A percentile compares a stretch with the other conserved stretches of the same genome.
Evolutionary conservation across 2,113 vertebrate genomes (phyloP).

Genomic region (Notarius lentiginosus): DNA sequence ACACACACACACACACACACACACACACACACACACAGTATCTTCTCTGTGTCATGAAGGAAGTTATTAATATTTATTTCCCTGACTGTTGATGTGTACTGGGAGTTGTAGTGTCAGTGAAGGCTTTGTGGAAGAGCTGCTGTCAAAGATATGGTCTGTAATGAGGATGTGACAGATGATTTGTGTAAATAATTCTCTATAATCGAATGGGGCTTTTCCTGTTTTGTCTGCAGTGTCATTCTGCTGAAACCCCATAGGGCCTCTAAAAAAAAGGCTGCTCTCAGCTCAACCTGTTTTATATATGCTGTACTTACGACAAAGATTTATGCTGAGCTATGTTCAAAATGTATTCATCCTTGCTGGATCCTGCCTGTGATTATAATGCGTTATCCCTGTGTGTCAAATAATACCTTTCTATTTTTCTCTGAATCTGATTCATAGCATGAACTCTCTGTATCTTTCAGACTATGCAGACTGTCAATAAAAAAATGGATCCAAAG

Average conservation of each 20-base stretch:
- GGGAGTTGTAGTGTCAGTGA: slow-evolving; percentile 46
- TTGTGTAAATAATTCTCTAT: slow-evolving; percentile 58
- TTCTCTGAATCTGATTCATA: slow-evolving; percentile 34
- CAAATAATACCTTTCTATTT: slow-evolving; percentile 14
- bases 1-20: neutral
- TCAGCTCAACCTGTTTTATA: slow-evolving; percentile 40
- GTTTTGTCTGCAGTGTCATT: slow-evolving; percentile 40
- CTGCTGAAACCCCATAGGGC: slow-evolving; percentile 29
- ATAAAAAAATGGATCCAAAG: slow-evolving; percentile 98
- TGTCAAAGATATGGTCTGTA: slow-evolving; percentile 38
- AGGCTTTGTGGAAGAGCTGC: slow-evolving; percentile 18
- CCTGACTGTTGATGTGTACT: slow-evolving; percentile 32
- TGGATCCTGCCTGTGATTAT: slow-evolving; percentile 26
- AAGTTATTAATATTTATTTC: slow-evolving; percentile 47
- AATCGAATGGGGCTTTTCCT: slow-evolving; percentile 50
- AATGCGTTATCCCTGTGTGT: slow-evolving; percentile 35
- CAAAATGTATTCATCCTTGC: slow-evolving; percentile 33
- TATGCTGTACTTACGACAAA: slow-evolving; percentile 19
- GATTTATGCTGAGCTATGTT: slow-evolving; percentile 48
- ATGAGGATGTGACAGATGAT: slow-evolving; percentile 43
- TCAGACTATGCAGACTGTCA: slow-evolving; percentile 96
- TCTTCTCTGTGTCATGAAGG: slow-evolving; percentile 23
- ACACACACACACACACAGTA: neutral
- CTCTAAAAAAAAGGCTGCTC: slow-evolving; percentile 37
- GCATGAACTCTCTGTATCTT: slow-evolving; percentile 28